phyloP scores from a whole-genome alignment of 1,140 invertebrate species.

The Ectropis grisescens region DNA sequence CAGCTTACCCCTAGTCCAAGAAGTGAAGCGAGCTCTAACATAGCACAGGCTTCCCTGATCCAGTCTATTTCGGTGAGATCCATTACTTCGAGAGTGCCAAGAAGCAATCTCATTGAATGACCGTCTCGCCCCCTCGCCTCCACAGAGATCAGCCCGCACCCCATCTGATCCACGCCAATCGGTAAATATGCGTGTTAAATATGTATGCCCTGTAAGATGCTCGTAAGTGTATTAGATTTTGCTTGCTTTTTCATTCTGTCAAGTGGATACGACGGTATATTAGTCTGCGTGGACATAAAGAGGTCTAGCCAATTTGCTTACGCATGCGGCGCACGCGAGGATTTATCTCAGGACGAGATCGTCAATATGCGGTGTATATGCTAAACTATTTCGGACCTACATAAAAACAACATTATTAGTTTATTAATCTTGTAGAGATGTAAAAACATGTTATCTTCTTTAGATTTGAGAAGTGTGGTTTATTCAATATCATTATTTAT shows the following conservation, averaged over 20 bases:
- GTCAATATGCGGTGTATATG: too few species aligned
- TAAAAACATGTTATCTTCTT: too few species aligned
- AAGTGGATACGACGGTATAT: constrained; percentile 22
- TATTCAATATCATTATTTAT: too few species aligned
- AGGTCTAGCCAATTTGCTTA: constrained; percentile 21
- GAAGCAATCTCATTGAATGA: constrained; percentile 73
- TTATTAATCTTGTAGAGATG: too few species aligned
- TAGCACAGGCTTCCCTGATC: constrained; percentile 41
- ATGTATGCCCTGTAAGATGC: constrained; percentile 64
- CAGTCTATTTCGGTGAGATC: constrained; percentile 70
- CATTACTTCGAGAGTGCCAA: constrained; percentile 70
- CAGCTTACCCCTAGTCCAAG: too few species aligned
- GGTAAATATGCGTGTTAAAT: constrained; percentile 70
- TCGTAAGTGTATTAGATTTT: constrained; percentile 67
- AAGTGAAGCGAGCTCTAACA: too few species aligned
- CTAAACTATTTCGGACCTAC: too few species aligned
- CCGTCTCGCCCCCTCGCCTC: constrained; percentile 34
- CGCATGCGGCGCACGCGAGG: constrained; percentile 15
- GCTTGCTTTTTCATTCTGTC: constrained; percentile 61
- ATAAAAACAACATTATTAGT: too few species aligned
- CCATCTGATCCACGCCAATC: constrained; percentile 58
- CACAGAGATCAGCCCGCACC: constrained; percentile 13
- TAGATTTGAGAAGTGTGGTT: too few species aligned
- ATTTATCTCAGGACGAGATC: too few species aligned
- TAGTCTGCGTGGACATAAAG: constrained; percentile 19